These are phyloP conservation scores for Cybosia mesomella DNA, from an alignment of 2,888 invertebrate genomes.

Conservation along the genomic window DNA sequence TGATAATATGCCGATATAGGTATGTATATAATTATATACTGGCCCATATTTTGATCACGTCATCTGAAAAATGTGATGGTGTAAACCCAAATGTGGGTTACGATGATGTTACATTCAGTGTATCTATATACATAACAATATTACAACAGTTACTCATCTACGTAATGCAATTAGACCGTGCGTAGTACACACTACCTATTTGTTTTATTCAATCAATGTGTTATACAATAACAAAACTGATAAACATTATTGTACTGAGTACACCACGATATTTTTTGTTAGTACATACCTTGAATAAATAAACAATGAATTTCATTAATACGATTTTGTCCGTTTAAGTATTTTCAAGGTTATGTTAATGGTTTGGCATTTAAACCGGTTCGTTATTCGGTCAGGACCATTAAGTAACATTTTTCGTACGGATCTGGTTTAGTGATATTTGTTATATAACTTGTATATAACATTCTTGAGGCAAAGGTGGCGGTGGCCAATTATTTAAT, in stretches of 20 bases:
- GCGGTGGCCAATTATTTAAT: not conserved
- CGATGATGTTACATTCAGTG: slow-evolving; percentile 58
- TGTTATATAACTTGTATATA: slow-evolving; percentile 45
- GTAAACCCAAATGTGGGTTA: slow-evolving; percentile 53
- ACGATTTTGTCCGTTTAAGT: slow-evolving; percentile 23
- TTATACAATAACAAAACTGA: slow-evolving; percentile 4
- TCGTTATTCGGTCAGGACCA: slow-evolving; percentile 49
- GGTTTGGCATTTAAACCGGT: slow-evolving; percentile 41
- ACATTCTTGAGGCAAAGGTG: slow-evolving; percentile 12
- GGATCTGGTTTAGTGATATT: slow-evolving; percentile 29
- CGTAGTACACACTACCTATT: slow-evolving; percentile 28
- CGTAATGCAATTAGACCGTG: slow-evolving; percentile 42
- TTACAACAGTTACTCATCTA: slow-evolving; percentile 46
- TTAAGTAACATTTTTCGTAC: slow-evolving; percentile 45
- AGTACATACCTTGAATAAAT: slow-evolving; percentile 11
- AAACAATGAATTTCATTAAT: slow-evolving; percentile 32
- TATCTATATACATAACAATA: slow-evolving; percentile 33
- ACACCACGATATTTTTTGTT: slow-evolving; percentile 9
- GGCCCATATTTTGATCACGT: slow-evolving; percentile 45
- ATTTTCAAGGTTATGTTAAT: slow-evolving; percentile 45
- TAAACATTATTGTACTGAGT: not conserved
- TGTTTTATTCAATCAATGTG: slow-evolving; percentile 10
- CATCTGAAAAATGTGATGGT: slow-evolving; percentile 59
- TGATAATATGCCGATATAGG: slow-evolving; percentile 51
- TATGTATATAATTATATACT: slow-evolving; percentile 41